Conservation (phyloP, 2,888 invertebrate genomes). For the Malthinus flaveolus region DNA sequence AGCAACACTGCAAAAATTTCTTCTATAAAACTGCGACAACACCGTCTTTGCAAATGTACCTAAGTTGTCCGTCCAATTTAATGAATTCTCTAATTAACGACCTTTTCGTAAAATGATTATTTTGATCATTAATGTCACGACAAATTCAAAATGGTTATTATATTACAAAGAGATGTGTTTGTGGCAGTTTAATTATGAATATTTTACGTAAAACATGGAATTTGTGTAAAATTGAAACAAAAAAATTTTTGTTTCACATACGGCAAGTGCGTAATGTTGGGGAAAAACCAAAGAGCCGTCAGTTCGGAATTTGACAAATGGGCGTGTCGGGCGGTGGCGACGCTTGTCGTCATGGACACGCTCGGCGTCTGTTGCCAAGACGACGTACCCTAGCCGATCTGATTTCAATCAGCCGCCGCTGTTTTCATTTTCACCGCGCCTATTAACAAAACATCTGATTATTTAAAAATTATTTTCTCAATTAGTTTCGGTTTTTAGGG, state of each 20-base stretch:
- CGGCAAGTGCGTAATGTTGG: constrained; percentile 1
- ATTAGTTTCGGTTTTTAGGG: no score
- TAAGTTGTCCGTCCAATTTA: not conserved
- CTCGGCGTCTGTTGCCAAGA: constrained; percentile 43
- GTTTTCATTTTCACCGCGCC: constrained; percentile 46
- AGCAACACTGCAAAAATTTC: not conserved
- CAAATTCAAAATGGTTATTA: no score
- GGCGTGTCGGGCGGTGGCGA: constrained; percentile 49
- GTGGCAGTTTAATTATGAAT: no score
- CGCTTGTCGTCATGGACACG: constrained; percentile 50
- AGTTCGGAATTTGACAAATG: constrained; percentile 33
- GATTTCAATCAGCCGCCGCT: constrained; percentile 50
- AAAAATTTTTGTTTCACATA: constrained; percentile 3
- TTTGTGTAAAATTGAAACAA: not conserved
- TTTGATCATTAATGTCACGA: no score
- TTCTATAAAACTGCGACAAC: not conserved
- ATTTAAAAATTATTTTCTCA: no score
- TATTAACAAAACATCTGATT: not conserved
- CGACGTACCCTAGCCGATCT: constrained; percentile 43
- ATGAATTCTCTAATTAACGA: no score
- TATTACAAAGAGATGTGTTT: no score
- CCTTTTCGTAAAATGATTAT: no score
- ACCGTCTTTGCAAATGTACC: not conserved
- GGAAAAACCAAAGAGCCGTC: constrained; percentile 41
- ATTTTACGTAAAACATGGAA: not conserved